Base-by-base conservation (phyloP, 1,140 invertebrate species). In the Drosophila neocordata region DNA sequence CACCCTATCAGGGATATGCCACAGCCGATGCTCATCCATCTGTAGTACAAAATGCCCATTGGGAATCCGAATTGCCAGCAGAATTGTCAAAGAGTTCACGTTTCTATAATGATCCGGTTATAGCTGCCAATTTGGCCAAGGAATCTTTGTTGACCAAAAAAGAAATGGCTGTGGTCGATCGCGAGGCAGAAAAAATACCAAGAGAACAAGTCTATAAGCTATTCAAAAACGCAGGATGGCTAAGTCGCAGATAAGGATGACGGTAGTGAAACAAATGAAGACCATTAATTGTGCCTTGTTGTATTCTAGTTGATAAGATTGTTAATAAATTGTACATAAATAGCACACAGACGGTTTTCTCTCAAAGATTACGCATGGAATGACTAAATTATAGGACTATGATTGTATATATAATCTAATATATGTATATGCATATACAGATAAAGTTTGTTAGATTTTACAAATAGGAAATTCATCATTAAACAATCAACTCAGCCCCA, bases 181-280 rank as follows among this genome's bases (percentile, higher is more conserved):
- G 96, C 4, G 95, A 96, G 81, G 94, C 95, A 0, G 95, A 96
- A 67, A 95, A 96, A 89, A 96, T 97, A 72, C 94, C 96, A 0
- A 92, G 96, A 18, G 93, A 95, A 69, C 94, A 94, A 79, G 95
- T 97, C 60, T 96, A 94, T 71, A 93, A 95, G 68, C 93, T 96
- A 59, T 93, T 96, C 11, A 95, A 95, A 75, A 94, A 93, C 72
- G 95, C 95, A 37, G 95, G 95, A 44, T 93, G 95, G 6, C 82
- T 92, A 22, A 92, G 89, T 35, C 76, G 91, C 57, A 65, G 84
- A 88, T 91, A 90, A 48, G 53, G 71, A 13, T n/a, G 11, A 7
- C 2, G n/a, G 1, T 38, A 31, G 27, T 31, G n/a, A 12, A 6
- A 15, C 18, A 22, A 20, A 18, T 11, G 11, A 18, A 67, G 9